Conservation (phyloP, 2,113 vertebrate species). For the Epinephelus lanceolatus region DNA sequence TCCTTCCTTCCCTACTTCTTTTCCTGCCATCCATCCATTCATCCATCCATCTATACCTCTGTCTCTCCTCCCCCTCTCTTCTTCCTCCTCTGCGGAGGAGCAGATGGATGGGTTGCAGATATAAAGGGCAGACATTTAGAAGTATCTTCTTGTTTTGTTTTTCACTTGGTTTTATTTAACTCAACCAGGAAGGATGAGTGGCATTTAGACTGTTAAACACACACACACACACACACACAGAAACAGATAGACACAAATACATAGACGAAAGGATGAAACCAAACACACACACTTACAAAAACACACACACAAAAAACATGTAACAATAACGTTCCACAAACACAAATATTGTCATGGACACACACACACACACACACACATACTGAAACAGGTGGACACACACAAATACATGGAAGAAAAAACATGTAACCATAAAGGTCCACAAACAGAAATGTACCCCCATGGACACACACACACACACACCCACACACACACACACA, state of each 20-base stretch:
- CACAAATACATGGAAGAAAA: slow-evolving; percentile 1
- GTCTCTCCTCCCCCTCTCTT: slow-evolving; percentile 27
- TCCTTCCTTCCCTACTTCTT: slow-evolving; percentile 31
- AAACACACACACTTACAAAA: neutral
- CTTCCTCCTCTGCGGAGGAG: slow-evolving; percentile 13
- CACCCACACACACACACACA: slow-evolving; percentile 15
- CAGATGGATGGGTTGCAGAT: slow-evolving; percentile 49
- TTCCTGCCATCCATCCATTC: neutral
- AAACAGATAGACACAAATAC: too few species aligned
- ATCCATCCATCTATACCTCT: slow-evolving; percentile 31
- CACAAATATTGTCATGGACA: neutral
- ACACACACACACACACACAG: neutral
- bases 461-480: neutral
- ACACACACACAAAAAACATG: too few species aligned
- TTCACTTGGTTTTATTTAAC: slow-evolving; percentile 23
- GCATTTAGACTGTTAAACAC: slow-evolving; percentile 54
- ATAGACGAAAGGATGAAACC: too few species aligned
- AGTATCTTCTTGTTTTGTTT: slow-evolving; percentile 17
- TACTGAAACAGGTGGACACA: slow-evolving; percentile 19
- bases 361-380: slow-evolving; percentile 19
- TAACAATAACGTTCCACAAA: slow-evolving; percentile 11
- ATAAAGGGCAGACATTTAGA: slow-evolving; percentile 61
- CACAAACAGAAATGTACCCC: neutral
- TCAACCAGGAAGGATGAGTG: slow-evolving; percentile 52
- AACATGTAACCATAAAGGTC: slow-evolving; percentile 6